Evolutionary conservation across 2,797 vertebrate species (phyloP).

Genomic region (Hydrolagus colliei): DNA sequence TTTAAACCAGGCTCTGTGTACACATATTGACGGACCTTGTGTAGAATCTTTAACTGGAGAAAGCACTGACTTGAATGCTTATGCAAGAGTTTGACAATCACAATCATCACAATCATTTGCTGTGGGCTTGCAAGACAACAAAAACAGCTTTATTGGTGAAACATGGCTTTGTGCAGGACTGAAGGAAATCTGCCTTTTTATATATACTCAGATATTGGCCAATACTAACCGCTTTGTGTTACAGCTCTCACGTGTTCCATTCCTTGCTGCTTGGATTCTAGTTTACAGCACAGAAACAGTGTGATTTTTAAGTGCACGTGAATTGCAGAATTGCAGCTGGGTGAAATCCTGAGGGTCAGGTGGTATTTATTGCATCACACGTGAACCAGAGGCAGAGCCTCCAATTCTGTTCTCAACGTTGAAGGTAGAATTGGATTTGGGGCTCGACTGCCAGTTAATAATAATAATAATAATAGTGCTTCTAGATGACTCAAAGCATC

Average conservation of each 20-base stretch:
- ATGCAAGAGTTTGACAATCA: background rate
- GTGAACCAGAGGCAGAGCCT: no score
- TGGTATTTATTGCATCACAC: no score
- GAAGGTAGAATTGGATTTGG: no score
- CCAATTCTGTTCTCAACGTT: no score
- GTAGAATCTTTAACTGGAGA: background rate
- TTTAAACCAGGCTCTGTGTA: background rate
- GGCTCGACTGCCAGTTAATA: no score
- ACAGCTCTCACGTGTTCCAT: background rate
- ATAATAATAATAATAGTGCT: no score
- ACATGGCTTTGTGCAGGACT: conserved; percentile 39
- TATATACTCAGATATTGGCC: conserved; percentile 31
- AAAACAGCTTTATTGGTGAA: conserved; percentile 34
- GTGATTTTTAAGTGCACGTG: no score
- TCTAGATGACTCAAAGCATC: no score
- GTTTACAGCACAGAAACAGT: no score
- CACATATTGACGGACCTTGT: background rate
- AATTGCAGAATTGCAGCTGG: no score
- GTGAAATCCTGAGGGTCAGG: no score
- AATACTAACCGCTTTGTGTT: conserved; percentile 44
- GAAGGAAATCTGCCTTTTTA: conserved; percentile 57
- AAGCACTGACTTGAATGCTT: background rate
- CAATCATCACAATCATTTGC: background rate
- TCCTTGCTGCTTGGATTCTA: background rate
- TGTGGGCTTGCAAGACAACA: background rate